These are phyloP conservation scores for Pongo abelii DNA, from an alignment of 2,113 vertebrate genomes.

Conservation along the genomic window DNA sequence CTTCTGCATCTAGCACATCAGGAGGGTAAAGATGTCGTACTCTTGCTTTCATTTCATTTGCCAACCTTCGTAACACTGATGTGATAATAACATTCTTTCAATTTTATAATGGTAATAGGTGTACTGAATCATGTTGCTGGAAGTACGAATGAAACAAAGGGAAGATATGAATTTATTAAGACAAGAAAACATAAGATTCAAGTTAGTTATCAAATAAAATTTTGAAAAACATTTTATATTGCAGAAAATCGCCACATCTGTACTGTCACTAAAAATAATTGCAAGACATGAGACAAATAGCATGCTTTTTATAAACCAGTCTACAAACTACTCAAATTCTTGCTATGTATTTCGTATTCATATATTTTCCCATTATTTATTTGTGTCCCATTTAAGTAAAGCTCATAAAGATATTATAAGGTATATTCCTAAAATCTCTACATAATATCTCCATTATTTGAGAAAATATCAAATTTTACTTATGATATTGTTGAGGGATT, in stretches of 20 bases:
- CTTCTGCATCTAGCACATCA: slow-evolving; percentile 64
- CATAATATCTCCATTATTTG: neutral
- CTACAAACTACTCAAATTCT: slow-evolving; percentile 21
- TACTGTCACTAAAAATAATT: slow-evolving; percentile 58
- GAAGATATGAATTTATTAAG: slow-evolving; percentile 65
- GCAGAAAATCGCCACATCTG: slow-evolving; percentile 52
- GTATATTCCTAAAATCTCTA: slow-evolving; percentile 28
- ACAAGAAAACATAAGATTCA: slow-evolving; percentile 71
- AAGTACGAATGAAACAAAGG: slow-evolving; percentile 74
- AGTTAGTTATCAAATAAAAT: slow-evolving; percentile 72
- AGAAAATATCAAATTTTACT: slow-evolving; percentile 1
- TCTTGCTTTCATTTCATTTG: slow-evolving; percentile 66
- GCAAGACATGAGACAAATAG: neutral
- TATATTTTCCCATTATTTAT: neutral
- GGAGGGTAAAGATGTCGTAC: slow-evolving; percentile 65
- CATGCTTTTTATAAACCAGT: slow-evolving; percentile 40
- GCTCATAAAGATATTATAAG: neutral
- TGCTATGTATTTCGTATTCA: neutral
- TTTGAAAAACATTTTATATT: slow-evolving; percentile 49
- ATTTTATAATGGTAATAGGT: slow-evolving; percentile 66
- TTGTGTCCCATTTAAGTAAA: neutral
- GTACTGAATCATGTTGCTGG: slow-evolving; percentile 54
- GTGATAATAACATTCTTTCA: slow-evolving; percentile 82
- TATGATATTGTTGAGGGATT: neutral
- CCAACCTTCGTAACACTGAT: slow-evolving; percentile 70